A percentile compares a stretch with the other conserved stretches of the same genome.
Conservation (phyloP, 1,140 invertebrate species). For the Holotrichia oblita region DNA sequence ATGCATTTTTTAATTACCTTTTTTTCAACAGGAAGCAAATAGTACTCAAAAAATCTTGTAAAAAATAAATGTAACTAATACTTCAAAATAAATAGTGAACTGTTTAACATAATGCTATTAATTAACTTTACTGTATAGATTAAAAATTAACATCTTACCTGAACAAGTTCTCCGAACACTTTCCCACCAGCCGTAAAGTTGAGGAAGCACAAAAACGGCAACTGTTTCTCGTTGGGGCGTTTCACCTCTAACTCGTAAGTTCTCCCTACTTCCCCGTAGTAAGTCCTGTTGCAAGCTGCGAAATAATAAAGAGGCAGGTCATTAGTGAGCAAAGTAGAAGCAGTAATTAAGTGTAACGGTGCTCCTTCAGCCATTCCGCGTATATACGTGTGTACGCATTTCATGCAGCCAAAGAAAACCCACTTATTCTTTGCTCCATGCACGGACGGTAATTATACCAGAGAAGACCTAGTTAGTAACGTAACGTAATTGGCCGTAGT, state of each 20-base stretch:
- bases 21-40: no score
- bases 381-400: background rate
- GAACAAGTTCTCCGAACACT: conserved; percentile 78
- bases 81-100: no score
- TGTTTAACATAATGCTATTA: no score
- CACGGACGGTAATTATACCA: background rate
- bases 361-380: background rate
- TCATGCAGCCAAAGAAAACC: background rate
- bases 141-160: conserved; percentile 65
- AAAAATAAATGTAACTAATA: no score
- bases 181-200: conserved; percentile 81
- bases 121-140: no score
- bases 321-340: background rate
- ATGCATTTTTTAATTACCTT: no score
- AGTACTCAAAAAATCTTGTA: no score
- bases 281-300: conserved; percentile 83
- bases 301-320: conserved; percentile 4
- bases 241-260: conserved; percentile 82
- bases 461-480: background rate
- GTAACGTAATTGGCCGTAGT: background rate
- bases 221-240: conserved; percentile 74
- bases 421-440: background rate
- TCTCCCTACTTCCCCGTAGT: conserved; percentile 80
- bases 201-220: conserved; percentile 80
- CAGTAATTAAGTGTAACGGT: background rate